Base-by-base conservation (phyloP, 1,140 invertebrate species). In the Ganaspis sp. region DNA sequence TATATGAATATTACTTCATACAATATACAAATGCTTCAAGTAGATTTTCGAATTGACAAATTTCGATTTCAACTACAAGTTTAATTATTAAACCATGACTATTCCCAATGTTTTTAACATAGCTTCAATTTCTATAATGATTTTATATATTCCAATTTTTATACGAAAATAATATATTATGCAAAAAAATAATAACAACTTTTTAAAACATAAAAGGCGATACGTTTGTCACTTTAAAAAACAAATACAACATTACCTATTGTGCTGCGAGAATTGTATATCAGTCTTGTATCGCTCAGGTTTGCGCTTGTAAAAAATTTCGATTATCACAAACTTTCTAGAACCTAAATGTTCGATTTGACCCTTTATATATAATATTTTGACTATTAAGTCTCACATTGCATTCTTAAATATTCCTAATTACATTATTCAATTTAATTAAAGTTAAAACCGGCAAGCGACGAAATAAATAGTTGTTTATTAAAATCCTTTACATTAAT, bases 261-360 rank as follows among this genome's bases (percentile, higher is more conserved):
- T 26, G 12, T 64, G 23, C 23, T 64, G 58, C 26, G 58, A 64
- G 58, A 64, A 34, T 64, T 64, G 23, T 64, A 26, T 64, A 29
- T 64, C 58, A 64, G 58, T 64, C 58, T 64, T 64, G 26, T 29
- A 64, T 64, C 58, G 58, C 58, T 64, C 26, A 26, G 58, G 12
- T 12, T 64, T 64, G 6, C 15, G 23, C 23, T 64, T 29, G 23
- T 64, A 64, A 29, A 64, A n/a, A n/a, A 64, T 64, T 64, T 64
- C 2, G 58, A 64, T 26, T 64, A 64, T 64, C 58, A 64, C 58
- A 64, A 64, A 11, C 23, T 64, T 26, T 64, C 5, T 64, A 64
- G 23, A 29, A 64, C 23, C 54, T 64, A 58, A 58, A 58, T 29
- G 23, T 11, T 9, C 23, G 8, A 15, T 64, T 64, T 29, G 3